Evolutionary conservation across 53 echinoderm and acorn worm species (phyloP).

Genomic region (Pentamera pediparva): DNA sequence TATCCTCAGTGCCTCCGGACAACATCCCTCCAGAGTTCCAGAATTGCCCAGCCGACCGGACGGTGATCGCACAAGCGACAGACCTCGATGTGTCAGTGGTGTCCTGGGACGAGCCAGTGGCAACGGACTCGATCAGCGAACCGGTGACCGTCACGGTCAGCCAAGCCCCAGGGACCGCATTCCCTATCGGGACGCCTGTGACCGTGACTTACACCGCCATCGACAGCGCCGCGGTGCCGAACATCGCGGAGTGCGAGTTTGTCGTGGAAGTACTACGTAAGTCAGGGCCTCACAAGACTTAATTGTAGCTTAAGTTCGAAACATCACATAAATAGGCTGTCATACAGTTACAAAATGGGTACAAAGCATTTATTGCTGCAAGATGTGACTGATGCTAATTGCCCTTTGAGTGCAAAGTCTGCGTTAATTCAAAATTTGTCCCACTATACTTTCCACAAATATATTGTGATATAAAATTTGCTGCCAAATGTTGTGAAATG

Average conservation of each 20-base stretch:
- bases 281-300: no score
- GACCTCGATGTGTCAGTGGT: conserved; percentile 20
- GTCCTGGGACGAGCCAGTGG: conserved; percentile 22
- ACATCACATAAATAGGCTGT: neutral
- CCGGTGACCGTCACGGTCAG: conserved; percentile 21
- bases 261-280: conserved; percentile 39
- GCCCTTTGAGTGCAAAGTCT: no score
- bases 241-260: conserved; percentile 36
- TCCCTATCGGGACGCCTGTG: conserved; percentile 18
- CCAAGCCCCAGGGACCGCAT: conserved; percentile 5
- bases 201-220: conserved; percentile 35
- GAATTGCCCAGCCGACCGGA: conserved; percentile 41
- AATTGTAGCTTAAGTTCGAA: no score
- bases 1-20: conserved; percentile 24
- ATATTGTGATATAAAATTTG: no score
- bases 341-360: neutral
- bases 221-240: conserved; percentile 42
- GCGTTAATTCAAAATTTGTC: no score
- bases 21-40: conserved; percentile 26
- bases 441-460: no score
- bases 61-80: conserved; percentile 23
- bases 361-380: neutral
- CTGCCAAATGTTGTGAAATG: no score
- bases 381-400: no score
- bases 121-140: conserved; percentile 36